Percentiles rank a stretch among this genome's conserved stretches.
Conservation (phyloP, 2,113 vertebrate species). For the Tor tambroides region DNA sequence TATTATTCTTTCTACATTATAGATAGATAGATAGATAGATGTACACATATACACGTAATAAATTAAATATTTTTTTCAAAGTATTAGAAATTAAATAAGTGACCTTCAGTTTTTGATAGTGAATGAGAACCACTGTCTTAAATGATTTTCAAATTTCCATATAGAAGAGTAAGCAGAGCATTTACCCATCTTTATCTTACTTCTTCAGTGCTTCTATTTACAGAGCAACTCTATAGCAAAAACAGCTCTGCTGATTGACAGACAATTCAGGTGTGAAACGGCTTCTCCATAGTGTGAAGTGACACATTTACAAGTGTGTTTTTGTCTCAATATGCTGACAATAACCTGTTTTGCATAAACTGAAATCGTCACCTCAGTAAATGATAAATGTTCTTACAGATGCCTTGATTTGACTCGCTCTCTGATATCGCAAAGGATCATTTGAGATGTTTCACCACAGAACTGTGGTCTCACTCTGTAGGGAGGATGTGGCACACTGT, state of each 20-base stretch:
- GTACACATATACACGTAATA: too few relatives aligned
- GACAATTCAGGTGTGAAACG: conserved; percentile 34
- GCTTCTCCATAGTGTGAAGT: conserved; percentile 25
- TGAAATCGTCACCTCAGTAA: conserved; percentile 38
- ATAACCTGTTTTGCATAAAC: conserved; percentile 41
- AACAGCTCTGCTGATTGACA: conserved; percentile 38
- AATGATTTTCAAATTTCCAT: conserved; percentile 59
- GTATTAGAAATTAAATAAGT: neutral
- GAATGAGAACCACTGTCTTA: neutral
- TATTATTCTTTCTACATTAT: neutral
- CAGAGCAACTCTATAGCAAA: neutral
- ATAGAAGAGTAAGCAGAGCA: conserved; percentile 65
- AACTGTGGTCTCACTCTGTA: neutral
- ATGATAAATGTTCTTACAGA: conserved; percentile 43
- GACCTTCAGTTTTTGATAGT: neutral
- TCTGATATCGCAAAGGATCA: neutral
- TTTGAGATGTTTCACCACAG: neutral
- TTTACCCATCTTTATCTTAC: neutral
- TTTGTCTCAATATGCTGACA: conserved; percentile 36
- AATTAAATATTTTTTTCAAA: too few relatives aligned
- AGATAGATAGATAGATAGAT: too few relatives aligned
- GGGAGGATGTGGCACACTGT: conserved; percentile 29
- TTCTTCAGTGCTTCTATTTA: neutral
- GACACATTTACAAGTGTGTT: conserved; percentile 45
- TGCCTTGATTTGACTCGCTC: neutral